These are phyloP conservation scores for Cyanocitta stelleri DNA, from an alignment of 2,113 vertebrate species.

Conservation along the genomic window DNA sequence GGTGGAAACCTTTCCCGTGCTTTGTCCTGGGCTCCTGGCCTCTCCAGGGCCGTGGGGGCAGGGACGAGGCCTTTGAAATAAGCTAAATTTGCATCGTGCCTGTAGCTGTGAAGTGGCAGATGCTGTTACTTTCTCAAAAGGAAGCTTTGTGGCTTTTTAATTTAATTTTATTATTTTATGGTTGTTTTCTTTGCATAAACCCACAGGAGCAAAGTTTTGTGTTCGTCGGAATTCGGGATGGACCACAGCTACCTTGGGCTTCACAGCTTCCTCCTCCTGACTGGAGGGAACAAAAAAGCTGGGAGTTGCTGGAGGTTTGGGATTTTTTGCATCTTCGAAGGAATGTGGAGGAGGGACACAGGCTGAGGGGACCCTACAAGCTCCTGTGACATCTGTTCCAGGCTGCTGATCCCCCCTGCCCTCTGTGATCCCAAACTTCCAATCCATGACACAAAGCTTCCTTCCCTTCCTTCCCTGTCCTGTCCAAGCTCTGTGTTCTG, in stretches of 20 bases:
- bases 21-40: not conserved
- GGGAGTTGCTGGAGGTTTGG: not conserved
- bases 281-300: not conserved
- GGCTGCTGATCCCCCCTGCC: not conserved
- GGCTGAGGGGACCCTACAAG: not conserved
- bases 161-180: not conserved
- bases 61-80: not conserved
- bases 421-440: not conserved
- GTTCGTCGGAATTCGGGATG: not conserved
- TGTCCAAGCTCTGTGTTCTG: not conserved
- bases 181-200: not conserved
- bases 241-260: not conserved
- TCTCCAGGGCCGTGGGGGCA: not conserved
- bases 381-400: not conserved
- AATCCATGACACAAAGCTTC: not conserved
- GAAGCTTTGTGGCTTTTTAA: not conserved
- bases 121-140: constrained; percentile 13
- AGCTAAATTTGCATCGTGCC: not conserved
- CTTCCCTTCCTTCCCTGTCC: not conserved
- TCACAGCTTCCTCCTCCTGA: not conserved
- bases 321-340: not conserved
- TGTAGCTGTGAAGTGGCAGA: constrained; percentile 2
- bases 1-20: not conserved
- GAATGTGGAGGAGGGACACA: not conserved
- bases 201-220: not conserved